phyloP scores from a whole-genome alignment of 2,113 vertebrate species.

The Istiophorus platypterus region DNA sequence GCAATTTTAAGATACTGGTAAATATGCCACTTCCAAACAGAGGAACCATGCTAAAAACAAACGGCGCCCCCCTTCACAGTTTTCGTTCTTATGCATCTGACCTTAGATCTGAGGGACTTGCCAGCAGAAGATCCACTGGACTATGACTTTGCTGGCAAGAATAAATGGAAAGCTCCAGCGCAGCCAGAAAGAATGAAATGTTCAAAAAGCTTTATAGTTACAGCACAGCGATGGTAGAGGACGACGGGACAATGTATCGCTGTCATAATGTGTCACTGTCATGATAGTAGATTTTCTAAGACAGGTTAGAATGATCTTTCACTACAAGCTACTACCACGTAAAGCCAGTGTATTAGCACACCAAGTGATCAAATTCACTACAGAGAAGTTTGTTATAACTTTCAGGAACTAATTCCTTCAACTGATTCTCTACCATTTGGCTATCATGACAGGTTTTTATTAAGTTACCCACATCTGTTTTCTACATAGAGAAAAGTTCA shows the following conservation, averaged over 20 bases:
- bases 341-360: not conserved
- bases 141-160: not conserved
- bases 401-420: not conserved
- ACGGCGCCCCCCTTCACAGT: not conserved
- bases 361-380: not conserved
- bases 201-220: conserved; percentile 3
- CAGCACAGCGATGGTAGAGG: not conserved
- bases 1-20: not conserved
- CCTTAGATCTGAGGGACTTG: not conserved
- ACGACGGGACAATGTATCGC: not conserved
- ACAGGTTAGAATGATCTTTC: not conserved
- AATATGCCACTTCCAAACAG: not conserved
- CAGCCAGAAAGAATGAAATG: conserved; percentile 2
- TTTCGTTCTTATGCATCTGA: not conserved
- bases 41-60: not conserved
- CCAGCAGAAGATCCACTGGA: not conserved
- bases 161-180: conserved; percentile 3
- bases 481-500: conserved; percentile 9
- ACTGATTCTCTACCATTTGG: not conserved
- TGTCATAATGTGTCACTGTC: not conserved
- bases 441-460: conserved; percentile 4
- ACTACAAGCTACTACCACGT: not conserved
- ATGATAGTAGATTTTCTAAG: not conserved
- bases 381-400: not conserved
- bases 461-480: conserved; percentile 50